Evolutionary conservation across 1,140 invertebrate genomes (phyloP).

Genomic region (Drosophila nigrodunni): DNA sequence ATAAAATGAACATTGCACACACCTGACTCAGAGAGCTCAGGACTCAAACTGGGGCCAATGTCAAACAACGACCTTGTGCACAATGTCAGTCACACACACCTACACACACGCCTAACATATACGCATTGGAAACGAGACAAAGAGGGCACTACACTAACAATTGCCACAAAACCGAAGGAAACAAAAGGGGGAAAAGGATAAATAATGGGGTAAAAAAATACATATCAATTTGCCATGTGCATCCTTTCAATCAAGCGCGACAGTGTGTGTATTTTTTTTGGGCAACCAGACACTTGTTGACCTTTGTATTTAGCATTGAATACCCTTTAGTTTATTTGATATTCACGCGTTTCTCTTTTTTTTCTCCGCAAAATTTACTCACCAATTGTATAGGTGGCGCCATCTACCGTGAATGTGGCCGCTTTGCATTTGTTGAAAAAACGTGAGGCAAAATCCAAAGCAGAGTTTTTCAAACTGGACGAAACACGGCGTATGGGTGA

Average conservation of each 20-base stretch:
- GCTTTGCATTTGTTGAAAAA: conserved; percentile 91
- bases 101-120: conserved; percentile 2
- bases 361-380: conserved; percentile 77
- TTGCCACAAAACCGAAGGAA: not conserved
- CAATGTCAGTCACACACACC: conserved; percentile 37
- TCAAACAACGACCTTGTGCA: conserved; percentile 68
- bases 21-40: conserved; percentile 29
- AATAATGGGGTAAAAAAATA: conserved; percentile 17
- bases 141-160: not conserved
- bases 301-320: conserved; percentile 37
- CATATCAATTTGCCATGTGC: conserved; percentile 35
- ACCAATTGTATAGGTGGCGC: conserved; percentile 92
- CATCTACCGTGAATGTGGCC: conserved; percentile 91
- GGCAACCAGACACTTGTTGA: conserved; percentile 68
- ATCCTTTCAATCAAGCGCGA: conserved; percentile 39
- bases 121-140: conserved; percentile 24
- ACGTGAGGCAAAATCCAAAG: conserved; percentile 84
- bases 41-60: conserved; percentile 50
- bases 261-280: conserved; percentile 6
- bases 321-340: conserved; percentile 3
- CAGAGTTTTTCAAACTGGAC: conserved; percentile 79
- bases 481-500: conserved; percentile 81
- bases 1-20: conserved; percentile 45
- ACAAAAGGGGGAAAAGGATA: not conserved
- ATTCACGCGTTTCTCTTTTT: conserved; percentile 1